These are phyloP conservation scores for Euproctis similis DNA, from an alignment of 2,888 invertebrate species.

Conservation along the genomic window DNA sequence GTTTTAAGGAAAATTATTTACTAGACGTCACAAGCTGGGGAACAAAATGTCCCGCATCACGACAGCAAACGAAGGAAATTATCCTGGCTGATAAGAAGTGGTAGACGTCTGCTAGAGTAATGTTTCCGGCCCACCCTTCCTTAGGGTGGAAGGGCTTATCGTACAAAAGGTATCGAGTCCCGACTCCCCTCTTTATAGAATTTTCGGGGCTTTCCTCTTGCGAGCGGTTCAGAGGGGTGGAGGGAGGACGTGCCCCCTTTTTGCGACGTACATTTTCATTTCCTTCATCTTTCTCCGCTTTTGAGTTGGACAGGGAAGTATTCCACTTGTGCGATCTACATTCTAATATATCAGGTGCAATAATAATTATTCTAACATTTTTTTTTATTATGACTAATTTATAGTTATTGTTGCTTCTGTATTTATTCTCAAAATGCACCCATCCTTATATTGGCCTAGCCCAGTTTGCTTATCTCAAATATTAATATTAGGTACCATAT, in stretches of 20 bases:
- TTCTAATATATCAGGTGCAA: too few species aligned
- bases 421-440: too few species aligned
- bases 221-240: slow-evolving; percentile 35
- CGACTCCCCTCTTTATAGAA: slow-evolving; percentile 67
- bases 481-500: too few species aligned
- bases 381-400: too few species aligned
- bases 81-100: slow-evolving; percentile 62
- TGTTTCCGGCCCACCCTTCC: slow-evolving; percentile 46
- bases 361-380: too few species aligned
- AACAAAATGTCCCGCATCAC: slow-evolving; percentile 37
- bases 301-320: slow-evolving; percentile 48
- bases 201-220: slow-evolving; percentile 62
- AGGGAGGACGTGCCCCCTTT: slow-evolving; percentile 51
- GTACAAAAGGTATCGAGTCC: slow-evolving; percentile 63
- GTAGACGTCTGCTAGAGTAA: slow-evolving; percentile 65
- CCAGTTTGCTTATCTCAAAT: too few species aligned
- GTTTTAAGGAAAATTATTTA: slow-evolving; percentile 21
- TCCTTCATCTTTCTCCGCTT: slow-evolving; percentile 75
- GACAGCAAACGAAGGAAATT: slow-evolving; percentile 55
- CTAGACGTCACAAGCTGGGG: slow-evolving; percentile 13
- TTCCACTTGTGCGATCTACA: too few species aligned
- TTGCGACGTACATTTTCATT: slow-evolving; percentile 76
- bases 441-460: too few species aligned
- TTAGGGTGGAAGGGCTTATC: slow-evolving; percentile 56
- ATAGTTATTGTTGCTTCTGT: too few species aligned